phyloP scores from a whole-genome alignment of 2,888 invertebrate species.

The Petrolisthes manimaculis region DNA sequence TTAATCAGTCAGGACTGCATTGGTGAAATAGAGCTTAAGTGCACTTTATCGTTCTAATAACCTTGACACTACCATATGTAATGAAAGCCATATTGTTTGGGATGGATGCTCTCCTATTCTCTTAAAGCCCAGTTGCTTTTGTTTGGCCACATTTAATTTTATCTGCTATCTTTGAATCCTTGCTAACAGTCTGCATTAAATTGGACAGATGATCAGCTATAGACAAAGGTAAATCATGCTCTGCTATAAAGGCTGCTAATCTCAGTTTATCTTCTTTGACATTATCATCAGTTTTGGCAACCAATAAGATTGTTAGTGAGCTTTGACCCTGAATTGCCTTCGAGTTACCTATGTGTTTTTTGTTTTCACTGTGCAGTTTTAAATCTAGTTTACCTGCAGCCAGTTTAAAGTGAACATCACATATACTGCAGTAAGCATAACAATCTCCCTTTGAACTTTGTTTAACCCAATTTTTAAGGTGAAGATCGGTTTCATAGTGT shows the following conservation, averaged over 20 bases:
- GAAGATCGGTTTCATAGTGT: constrained; percentile 3
- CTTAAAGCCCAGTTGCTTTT: constrained; percentile 10
- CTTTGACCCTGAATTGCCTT: constrained; percentile 19
- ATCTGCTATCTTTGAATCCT: constrained; percentile 28
- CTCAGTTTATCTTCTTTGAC: constrained; percentile 8
- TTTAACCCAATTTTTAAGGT: neutral
- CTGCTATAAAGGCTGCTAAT: constrained; percentile 26
- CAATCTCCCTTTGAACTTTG: neutral
- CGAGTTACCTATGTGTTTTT: constrained; percentile 9
- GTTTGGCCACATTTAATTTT: constrained; percentile 22
- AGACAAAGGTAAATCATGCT: constrained; percentile 27
- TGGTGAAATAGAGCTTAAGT: constrained; percentile 6
- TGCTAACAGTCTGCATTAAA: constrained; percentile 31
- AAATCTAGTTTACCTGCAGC: constrained; percentile 15
- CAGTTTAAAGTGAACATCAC: constrained; percentile 1
- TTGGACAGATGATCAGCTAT: constrained; percentile 18
- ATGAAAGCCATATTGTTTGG: constrained; percentile 3
- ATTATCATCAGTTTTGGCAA: constrained; percentile 7
- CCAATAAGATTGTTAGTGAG: constrained; percentile 15
- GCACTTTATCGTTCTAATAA: constrained; percentile 10
- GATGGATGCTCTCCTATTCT: no score
- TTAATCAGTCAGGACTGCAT: neutral
- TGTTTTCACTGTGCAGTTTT: constrained; percentile 24
- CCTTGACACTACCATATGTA: neutral
- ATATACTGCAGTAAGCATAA: constrained; percentile 6